phyloP scores from a whole-genome alignment of 2,888 invertebrate species.

The Plagodis pulveraria region DNA sequence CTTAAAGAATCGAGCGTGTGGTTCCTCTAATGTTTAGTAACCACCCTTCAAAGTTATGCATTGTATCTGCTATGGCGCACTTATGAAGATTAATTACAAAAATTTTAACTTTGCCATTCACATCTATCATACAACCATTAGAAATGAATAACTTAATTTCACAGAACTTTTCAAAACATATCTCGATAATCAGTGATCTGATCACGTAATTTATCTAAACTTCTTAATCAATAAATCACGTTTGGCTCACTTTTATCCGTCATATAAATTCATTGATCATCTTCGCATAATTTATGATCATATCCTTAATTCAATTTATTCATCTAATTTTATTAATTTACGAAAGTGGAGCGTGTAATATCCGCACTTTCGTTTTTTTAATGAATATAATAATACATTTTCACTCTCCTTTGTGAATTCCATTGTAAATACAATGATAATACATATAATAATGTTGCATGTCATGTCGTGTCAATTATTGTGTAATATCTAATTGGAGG shows the following conservation, averaged over 20 bases:
- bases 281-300: constrained; percentile 14
- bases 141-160: too few relatives aligned
- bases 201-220: constrained; percentile 8
- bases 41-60: too few relatives aligned
- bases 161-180: too few relatives aligned
- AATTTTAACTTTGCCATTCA: too few relatives aligned
- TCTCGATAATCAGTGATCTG: background rate
- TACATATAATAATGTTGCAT: constrained; percentile 9
- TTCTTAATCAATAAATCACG: constrained; percentile 16
- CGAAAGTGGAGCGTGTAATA: constrained; percentile 25
- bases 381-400: constrained; percentile 26
- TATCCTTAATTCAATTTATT: constrained; percentile 22
- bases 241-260: constrained; percentile 13
- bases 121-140: too few relatives aligned
- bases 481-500: constrained; percentile 22
- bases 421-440: constrained; percentile 7
- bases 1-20: too few relatives aligned
- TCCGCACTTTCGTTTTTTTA: constrained; percentile 26
- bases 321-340: constrained; percentile 8
- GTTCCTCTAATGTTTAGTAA: too few relatives aligned
- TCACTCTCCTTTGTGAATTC: constrained; percentile 19
- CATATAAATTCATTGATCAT: constrained; percentile 13
- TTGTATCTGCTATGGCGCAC: too few relatives aligned
- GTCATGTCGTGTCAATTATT: constrained; percentile 16
- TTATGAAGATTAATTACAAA: too few relatives aligned